Conservation (phyloP, 1,140 invertebrate species). For the Lepidurus couesii region DNA sequence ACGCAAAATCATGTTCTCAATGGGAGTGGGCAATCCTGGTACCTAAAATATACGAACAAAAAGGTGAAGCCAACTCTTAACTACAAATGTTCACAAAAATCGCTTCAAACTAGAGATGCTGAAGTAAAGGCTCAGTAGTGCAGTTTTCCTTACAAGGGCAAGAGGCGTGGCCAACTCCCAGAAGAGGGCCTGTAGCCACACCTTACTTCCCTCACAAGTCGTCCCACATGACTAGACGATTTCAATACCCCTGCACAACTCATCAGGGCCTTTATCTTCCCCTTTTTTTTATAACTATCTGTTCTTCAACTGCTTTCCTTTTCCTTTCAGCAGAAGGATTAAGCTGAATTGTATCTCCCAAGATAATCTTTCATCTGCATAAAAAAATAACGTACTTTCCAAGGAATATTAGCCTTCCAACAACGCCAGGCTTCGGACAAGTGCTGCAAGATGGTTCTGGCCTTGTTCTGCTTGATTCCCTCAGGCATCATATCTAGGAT, state of each 20-base stretch:
- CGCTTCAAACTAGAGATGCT: not conserved
- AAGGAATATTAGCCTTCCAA: slow-evolving; percentile 99
- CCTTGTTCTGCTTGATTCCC: slow-evolving; percentile 99
- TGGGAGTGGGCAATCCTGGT: slow-evolving; percentile 95
- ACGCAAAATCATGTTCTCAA: slow-evolving; percentile 99
- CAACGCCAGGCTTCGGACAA: slow-evolving; percentile 98
- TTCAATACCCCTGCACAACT: slow-evolving; percentile 34
- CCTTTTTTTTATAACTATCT: not conserved
- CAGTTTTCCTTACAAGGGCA: slow-evolving; percentile 22
- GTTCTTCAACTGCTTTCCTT: too few relatives aligned
- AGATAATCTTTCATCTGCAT: not conserved
- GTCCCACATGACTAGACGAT: slow-evolving; percentile 26
- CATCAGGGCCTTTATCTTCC: not conserved
- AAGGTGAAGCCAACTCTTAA: not conserved
- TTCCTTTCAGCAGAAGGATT: not conserved
- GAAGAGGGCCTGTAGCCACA: slow-evolving; percentile 25
- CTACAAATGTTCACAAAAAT: not conserved
- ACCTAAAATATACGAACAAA: slow-evolving; percentile 51
- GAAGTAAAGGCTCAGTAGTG: slow-evolving; percentile 19
- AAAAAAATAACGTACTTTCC: slow-evolving; percentile 65
- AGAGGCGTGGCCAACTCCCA: slow-evolving; percentile 12
- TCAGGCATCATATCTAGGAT: slow-evolving; percentile 99
- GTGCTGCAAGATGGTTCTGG: slow-evolving; percentile 96
- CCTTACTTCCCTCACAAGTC: not conserved
- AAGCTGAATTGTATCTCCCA: not conserved